phyloP scores from a whole-genome alignment of 2,113 vertebrate genomes.

The Syrrhaptes paradoxus region DNA sequence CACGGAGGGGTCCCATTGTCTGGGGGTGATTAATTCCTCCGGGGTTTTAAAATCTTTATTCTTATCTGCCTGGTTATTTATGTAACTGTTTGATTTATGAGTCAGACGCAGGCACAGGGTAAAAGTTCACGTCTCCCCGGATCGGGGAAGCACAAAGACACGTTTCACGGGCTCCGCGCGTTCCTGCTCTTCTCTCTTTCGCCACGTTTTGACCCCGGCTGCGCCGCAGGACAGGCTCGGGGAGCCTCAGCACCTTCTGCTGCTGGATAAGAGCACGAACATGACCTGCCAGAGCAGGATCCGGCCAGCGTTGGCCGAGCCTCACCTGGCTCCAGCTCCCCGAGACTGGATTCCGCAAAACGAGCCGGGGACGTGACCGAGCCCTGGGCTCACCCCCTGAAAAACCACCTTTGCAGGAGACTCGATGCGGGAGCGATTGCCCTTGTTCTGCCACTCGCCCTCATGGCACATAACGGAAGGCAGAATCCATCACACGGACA shows the following conservation, averaged over 20 bases:
- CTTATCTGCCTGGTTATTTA: constrained; percentile 15
- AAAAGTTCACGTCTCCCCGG: constrained; percentile 53
- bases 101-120: constrained; percentile 27
- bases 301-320: accelerated
- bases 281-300: accelerated
- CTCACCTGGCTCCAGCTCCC: not conserved
- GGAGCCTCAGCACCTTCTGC: not conserved
- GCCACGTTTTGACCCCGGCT: not conserved
- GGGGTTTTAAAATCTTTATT: not conserved
- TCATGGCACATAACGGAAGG: accelerated
- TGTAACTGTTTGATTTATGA: constrained; percentile 58
- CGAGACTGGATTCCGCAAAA: not conserved
- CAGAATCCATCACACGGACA: not conserved
- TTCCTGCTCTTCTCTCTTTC: not conserved
- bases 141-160: constrained; percentile 16
- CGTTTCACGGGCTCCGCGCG: not conserved
- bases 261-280: not conserved
- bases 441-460: not conserved
- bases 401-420: not conserved
- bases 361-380: accelerated
- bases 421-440: not conserved
- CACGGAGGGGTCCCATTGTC: not conserved
- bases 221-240: not conserved
- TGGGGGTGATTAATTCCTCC: not conserved
- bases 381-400: too few species aligned